These are phyloP conservation scores for Lithodes maja DNA, from an alignment of 2,888 invertebrate genomes.

Conservation along the genomic window DNA sequence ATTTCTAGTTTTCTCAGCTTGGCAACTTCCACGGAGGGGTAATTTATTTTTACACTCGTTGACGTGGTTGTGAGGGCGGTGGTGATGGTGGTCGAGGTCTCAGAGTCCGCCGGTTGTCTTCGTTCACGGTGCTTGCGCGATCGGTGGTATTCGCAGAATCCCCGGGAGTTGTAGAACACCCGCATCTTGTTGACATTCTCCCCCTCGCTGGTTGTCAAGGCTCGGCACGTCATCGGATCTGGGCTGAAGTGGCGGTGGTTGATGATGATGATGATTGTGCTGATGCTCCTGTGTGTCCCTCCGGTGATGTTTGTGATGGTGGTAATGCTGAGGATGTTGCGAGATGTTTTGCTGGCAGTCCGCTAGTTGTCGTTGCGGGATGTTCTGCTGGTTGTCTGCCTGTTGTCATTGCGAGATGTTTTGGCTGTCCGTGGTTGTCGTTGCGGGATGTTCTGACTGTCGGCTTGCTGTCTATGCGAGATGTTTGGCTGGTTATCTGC, in stretches of 20 bases:
- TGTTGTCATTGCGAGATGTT: conserved; percentile 51
- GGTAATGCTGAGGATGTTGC: not conserved
- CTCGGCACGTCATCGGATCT: conserved; percentile 38
- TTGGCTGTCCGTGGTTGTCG: conserved; percentile 39
- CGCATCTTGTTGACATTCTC: conserved; percentile 23
- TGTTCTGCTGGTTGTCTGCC: conserved; percentile 8
- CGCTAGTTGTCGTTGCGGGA: not conserved
- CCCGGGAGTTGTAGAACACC: conserved; percentile 48
- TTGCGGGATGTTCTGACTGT: conserved; percentile 28
- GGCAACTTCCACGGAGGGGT: conserved; percentile 84
- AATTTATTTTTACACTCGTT: conserved; percentile 43
- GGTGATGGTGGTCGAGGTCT: not conserved
- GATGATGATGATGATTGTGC: conserved; percentile 19
- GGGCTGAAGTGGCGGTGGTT: not conserved
- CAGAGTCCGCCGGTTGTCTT: conserved; percentile 7
- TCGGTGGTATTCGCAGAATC: conserved; percentile 49
- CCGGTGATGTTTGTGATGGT: conserved; percentile 7
- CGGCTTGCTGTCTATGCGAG: conserved; percentile 9
- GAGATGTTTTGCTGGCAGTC: not conserved
- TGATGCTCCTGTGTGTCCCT: not conserved
- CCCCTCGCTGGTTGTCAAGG: conserved; percentile 23
- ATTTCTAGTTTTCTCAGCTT: conserved; percentile 86
- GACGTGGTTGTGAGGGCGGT: conserved; percentile 14
- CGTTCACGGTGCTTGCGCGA: conserved; percentile 45
- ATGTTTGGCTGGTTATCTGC: not conserved